Evolutionary conservation across 2,797 vertebrate genomes (phyloP).

Genomic region (Microchirus variegatus): DNA sequence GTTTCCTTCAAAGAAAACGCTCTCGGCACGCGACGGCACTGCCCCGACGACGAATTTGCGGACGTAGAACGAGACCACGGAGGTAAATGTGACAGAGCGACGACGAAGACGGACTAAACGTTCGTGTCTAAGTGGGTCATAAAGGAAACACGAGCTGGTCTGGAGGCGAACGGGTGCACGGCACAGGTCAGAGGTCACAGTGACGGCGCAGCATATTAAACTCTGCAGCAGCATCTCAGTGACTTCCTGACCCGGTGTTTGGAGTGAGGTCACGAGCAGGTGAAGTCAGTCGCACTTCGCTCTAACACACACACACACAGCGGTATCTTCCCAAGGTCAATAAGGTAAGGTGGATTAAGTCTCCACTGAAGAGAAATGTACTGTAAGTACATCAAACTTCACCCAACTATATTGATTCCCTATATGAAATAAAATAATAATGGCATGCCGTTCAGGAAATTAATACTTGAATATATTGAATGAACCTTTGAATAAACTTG

Average conservation of each 20-base stretch:
- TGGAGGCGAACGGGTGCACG: slow-evolving; percentile 24
- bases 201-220: slow-evolving; percentile 33
- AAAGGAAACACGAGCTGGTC: slow-evolving; percentile 33
- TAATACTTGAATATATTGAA: too few relatives aligned
- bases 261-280: slow-evolving; percentile 33
- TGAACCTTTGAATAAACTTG: too few relatives aligned
- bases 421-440: not conserved
- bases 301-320: slow-evolving; percentile 47
- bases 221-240: slow-evolving; percentile 32
- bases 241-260: slow-evolving; percentile 41
- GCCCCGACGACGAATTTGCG: slow-evolving; percentile 11
- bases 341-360: slow-evolving; percentile 10
- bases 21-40: slow-evolving; percentile 18
- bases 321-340: slow-evolving; percentile 28
- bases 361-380: not conserved
- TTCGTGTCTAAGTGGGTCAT: slow-evolving; percentile 13
- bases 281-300: slow-evolving; percentile 38
- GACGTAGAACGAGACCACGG: slow-evolving; percentile 9
- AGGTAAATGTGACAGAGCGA: slow-evolving; percentile 14
- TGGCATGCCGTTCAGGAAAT: too few relatives aligned
- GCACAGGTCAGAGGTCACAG: slow-evolving; percentile 35
- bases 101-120: slow-evolving; percentile 36
- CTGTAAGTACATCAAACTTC: not conserved
- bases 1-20: slow-evolving; percentile 55
- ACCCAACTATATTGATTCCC: not conserved